phyloP scores from a whole-genome alignment of 2,113 vertebrate genomes.

The Eudorcas thomsonii region DNA sequence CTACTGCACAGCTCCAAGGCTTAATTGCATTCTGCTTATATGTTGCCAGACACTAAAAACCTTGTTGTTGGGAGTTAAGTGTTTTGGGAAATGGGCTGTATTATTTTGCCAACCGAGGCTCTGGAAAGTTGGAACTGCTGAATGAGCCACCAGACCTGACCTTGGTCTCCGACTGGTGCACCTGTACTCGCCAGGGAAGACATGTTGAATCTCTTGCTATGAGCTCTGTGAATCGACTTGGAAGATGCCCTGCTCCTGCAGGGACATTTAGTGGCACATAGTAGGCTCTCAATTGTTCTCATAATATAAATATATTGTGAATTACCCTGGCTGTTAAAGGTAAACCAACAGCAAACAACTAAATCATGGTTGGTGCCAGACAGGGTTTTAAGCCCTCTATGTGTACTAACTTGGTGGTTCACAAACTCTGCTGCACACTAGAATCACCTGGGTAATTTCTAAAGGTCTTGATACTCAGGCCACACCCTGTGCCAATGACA shows the following conservation, averaged over 20 bases:
- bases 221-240: not conserved
- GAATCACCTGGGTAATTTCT: not conserved
- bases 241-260: not conserved
- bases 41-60: constrained; percentile 56
- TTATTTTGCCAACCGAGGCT: not conserved
- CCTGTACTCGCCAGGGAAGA: not conserved
- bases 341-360: not conserved
- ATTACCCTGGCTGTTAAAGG: not conserved
- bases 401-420: not conserved
- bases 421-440: fast-evolving
- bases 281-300: not conserved
- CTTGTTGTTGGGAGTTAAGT: constrained; percentile 28
- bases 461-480: not conserved
- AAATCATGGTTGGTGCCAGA: not conserved
- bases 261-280: not conserved
- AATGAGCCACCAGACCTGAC: not conserved
- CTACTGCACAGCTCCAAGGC: not conserved
- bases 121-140: not conserved
- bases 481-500: not conserved
- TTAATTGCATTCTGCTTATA: constrained; percentile 29
- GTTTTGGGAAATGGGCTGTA: constrained; percentile 33
- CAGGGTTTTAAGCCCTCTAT: not conserved
- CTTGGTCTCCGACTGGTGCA: not conserved
- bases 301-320: not conserved
- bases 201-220: fast-evolving